A percentile compares a stretch with the other conserved stretches of the same genome.
These are phyloP conservation scores for Lasiurus cinereus DNA, from an alignment of 2,113 vertebrate species.

Conservation along the genomic window DNA sequence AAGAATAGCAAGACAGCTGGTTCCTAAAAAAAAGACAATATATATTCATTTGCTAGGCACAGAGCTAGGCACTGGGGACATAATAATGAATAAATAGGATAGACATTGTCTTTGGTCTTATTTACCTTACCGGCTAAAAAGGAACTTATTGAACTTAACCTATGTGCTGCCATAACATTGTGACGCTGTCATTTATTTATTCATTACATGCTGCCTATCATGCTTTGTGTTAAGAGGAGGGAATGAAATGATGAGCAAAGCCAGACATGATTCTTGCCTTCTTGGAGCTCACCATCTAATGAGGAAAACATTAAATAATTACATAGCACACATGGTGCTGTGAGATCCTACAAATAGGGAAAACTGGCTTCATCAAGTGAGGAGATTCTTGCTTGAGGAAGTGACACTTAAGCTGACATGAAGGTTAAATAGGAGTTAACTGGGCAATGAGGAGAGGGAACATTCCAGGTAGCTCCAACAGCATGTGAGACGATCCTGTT, in stretches of 20 bases:
- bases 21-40: conserved; percentile 4
- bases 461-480: background rate
- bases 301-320: background rate
- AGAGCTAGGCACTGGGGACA: background rate
- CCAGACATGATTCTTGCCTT: background rate
- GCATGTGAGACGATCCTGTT: background rate
- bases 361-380: background rate
- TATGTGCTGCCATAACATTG: background rate
- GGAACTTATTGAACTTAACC: background rate
- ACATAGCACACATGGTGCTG: background rate
- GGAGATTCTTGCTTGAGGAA: conserved; percentile 21
- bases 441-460: background rate
- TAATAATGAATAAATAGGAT: conserved; percentile 10
- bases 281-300: background rate
- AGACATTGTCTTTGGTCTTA: background rate
- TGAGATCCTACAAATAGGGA: background rate
- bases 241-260: background rate
- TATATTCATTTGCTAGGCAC: background rate
- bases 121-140: background rate
- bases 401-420: background rate
- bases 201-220: background rate
- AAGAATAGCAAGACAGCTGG: background rate
- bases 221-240: background rate
- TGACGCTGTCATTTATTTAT: conserved; percentile 12
- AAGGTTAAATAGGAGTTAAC: background rate